Evolutionary conservation across 2,113 vertebrate species (phyloP).

Genomic region (Lepus europaeus): DNA sequence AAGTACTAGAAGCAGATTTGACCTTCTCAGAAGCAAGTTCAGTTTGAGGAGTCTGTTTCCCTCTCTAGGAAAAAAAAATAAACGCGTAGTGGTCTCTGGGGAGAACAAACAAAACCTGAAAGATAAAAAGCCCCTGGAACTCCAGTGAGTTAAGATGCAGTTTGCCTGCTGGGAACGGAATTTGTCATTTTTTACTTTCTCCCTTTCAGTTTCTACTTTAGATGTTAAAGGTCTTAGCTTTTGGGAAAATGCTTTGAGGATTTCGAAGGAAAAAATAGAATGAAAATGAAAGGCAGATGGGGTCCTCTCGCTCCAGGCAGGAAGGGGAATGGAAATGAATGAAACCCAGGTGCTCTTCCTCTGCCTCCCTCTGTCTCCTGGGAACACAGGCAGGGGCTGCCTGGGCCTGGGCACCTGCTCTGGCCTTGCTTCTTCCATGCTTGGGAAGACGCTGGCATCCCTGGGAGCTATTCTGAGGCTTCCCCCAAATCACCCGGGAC

Average conservation of each 20-base stretch:
- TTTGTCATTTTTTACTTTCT: slow-evolving; percentile 58
- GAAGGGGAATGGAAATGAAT: not conserved
- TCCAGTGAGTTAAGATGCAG: not conserved
- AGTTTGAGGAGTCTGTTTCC: not conserved
- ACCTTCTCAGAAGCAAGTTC: slow-evolving; percentile 7
- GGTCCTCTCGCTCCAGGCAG: not conserved
- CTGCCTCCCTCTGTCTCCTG: not conserved
- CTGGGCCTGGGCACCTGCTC: not conserved
- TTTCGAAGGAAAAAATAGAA: slow-evolving; percentile 60
- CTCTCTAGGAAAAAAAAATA: not conserved
- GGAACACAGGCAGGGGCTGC: not conserved
- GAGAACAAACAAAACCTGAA: not conserved
- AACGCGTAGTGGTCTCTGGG: not conserved
- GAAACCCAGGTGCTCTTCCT: not conserved
- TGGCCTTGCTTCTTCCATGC: not conserved
- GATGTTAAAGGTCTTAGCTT: slow-evolving; percentile 37
- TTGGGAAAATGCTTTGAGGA: slow-evolving; percentile 53
- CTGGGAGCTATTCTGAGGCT: not conserved
- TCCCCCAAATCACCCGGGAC: not conserved
- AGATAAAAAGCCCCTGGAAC: not conserved
- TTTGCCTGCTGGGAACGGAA: slow-evolving; percentile 17
- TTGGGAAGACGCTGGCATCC: not conserved
- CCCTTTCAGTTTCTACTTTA: slow-evolving; percentile 42
- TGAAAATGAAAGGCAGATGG: slow-evolving; percentile 44
- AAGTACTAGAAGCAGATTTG: not conserved